A percentile compares a stretch with the other conserved stretches of the same genome.
Conservation (phyloP, 2,113 vertebrate species). For the Dasyornis broadbenti region DNA sequence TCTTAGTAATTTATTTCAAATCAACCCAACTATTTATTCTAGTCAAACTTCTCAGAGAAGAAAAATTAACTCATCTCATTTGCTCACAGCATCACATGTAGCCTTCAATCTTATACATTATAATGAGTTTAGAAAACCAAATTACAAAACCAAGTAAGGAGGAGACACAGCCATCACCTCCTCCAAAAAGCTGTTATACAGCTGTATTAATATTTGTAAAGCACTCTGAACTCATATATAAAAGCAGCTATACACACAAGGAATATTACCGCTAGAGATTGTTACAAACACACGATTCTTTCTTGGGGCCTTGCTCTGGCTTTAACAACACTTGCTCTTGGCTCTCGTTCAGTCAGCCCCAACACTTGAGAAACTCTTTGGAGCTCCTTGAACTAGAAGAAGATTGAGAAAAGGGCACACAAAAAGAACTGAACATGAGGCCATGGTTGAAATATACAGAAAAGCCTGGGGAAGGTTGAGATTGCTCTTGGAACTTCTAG, state of each 20-base stretch:
- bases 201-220: background rate
- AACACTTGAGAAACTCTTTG: background rate
- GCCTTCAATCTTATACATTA: background rate
- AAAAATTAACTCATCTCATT: background rate
- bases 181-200: background rate
- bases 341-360: background rate
- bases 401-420: background rate
- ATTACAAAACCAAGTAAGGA: background rate
- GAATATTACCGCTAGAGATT: background rate
- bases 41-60: background rate
- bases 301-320: background rate
- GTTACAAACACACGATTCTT: background rate
- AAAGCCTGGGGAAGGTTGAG: background rate
- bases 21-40: background rate
- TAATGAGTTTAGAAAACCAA: background rate
- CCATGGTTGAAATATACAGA: background rate
- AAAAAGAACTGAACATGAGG: background rate
- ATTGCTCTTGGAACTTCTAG: background rate
- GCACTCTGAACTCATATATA: background rate
- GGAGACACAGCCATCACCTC: background rate
- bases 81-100: background rate
- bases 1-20: background rate
- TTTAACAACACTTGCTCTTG: background rate
- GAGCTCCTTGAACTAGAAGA: background rate
- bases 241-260: background rate